These are phyloP conservation scores for Channa maculata DNA, from an alignment of 2,113 vertebrate genomes.

Conservation along the genomic window DNA sequence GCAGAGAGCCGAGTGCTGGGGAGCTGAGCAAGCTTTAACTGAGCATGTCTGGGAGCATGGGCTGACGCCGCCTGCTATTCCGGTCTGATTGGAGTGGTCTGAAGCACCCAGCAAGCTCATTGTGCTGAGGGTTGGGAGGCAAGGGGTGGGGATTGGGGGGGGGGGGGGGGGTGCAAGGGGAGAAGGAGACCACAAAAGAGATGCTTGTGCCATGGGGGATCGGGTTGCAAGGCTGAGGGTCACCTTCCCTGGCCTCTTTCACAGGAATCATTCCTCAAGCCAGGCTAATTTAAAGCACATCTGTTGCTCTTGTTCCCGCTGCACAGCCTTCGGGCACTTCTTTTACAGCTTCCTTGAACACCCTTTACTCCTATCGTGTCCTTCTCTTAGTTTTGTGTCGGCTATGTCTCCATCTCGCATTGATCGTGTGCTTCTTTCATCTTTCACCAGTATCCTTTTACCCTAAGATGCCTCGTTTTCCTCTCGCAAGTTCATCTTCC, in stretches of 20 bases:
- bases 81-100: conserved; percentile 60
- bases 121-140: conserved; percentile 20
- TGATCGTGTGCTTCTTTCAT: conserved; percentile 23
- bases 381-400: conserved; percentile 15
- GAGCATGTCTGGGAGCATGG: conserved; percentile 30
- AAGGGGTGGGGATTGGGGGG: not conserved
- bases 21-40: conserved; percentile 60
- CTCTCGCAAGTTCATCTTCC: not conserved
- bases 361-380: not conserved
- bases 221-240: conserved; percentile 61
- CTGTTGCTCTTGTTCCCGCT: conserved; percentile 57
- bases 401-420: conserved; percentile 10
- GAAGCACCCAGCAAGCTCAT: conserved; percentile 46
- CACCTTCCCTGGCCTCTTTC: conserved; percentile 51
- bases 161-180: too few relatives aligned
- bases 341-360: conserved; percentile 12
- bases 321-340: conserved; percentile 10
- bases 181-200: conserved; percentile 49
- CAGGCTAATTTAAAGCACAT: conserved; percentile 75
- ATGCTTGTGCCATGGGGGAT: conserved; percentile 44
- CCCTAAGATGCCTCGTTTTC: not conserved
- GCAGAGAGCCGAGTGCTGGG: conserved; percentile 35
- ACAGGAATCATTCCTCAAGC: conserved; percentile 54
- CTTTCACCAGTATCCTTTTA: not conserved
- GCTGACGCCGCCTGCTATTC: conserved; percentile 47